These are phyloP conservation scores for Siniperca undulata DNA, from an alignment of 2,797 vertebrate genomes.

Conservation along the genomic window DNA sequence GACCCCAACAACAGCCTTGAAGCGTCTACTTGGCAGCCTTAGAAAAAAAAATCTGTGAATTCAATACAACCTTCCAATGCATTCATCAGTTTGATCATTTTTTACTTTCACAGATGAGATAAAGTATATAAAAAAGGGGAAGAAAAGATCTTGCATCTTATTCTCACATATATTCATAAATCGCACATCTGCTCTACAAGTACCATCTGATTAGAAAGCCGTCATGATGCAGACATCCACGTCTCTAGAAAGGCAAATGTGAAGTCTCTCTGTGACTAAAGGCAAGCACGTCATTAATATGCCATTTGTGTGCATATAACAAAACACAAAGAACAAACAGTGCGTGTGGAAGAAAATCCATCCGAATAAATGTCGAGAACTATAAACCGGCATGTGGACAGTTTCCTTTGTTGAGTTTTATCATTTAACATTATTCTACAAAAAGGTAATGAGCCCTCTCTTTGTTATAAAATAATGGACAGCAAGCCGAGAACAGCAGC, in stretches of 20 bases:
- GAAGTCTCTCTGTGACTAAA: constrained; percentile 76
- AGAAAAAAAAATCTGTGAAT: constrained; percentile 24
- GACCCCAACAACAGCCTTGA: constrained; percentile 38
- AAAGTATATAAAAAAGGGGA: constrained; percentile 25
- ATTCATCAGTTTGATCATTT: constrained; percentile 45
- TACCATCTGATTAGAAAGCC: constrained; percentile 51
- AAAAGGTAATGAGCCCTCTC: constrained; percentile 67
- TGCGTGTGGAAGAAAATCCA: constrained; percentile 48
- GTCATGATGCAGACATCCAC: constrained; percentile 57
- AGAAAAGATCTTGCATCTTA: constrained; percentile 32
- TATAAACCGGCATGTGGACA: constrained; percentile 52
- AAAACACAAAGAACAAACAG: constrained; percentile 42
- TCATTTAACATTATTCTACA: constrained; percentile 53
- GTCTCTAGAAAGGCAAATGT: constrained; percentile 77
- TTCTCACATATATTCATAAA: constrained; percentile 43
- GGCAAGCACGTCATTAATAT: constrained; percentile 75
- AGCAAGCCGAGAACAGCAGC: constrained; percentile 41
- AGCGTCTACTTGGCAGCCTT: constrained; percentile 41
- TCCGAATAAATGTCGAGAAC: constrained; percentile 33
- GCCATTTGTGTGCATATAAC: constrained; percentile 58
- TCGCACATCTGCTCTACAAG: constrained; percentile 36
- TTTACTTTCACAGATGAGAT: constrained; percentile 31
- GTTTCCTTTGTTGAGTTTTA: constrained; percentile 51
- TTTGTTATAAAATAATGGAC: constrained; percentile 53
- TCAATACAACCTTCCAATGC: constrained; percentile 12